Conservation (phyloP, 2,113 vertebrate genomes). For the zebrafish (Danio rerio) region DNA sequence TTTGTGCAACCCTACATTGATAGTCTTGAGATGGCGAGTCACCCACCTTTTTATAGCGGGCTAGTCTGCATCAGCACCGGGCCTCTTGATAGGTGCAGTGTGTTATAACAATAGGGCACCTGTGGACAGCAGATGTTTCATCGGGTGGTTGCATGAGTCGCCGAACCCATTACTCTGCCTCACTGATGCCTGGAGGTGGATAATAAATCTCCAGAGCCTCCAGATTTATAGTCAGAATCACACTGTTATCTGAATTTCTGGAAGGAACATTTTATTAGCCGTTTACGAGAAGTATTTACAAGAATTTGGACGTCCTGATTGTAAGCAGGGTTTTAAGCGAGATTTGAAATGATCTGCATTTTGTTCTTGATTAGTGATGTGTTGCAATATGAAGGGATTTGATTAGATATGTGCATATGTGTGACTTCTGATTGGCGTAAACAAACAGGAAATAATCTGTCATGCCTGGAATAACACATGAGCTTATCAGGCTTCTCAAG, state of each 20-base stretch:
- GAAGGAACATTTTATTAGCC: neutral
- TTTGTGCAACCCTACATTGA: too few relatives aligned
- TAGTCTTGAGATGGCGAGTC: neutral
- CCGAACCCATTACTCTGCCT: conserved; percentile 20
- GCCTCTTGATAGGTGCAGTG: neutral
- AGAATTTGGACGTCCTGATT: neutral
- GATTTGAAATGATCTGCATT: conserved; percentile 15
- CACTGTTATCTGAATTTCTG: neutral
- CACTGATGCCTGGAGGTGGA: neutral
- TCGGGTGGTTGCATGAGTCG: conserved; percentile 4
- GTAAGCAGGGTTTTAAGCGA: neutral
- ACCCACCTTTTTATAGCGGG: neutral
- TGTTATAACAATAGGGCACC: conserved; percentile 16
- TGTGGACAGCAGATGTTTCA: conserved; percentile 32
- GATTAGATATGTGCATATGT: conserved; percentile 19
- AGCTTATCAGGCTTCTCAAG: conserved; percentile 48
- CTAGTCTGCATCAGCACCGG: neutral
- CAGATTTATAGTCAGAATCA: conserved; percentile 7
- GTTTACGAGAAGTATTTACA: neutral
- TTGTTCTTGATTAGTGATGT: conserved; percentile 11
- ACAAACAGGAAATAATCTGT: conserved; percentile 34
- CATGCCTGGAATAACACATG: conserved; percentile 25
- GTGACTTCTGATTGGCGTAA: neutral
- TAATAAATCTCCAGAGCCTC: neutral
- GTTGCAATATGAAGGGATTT: conserved; percentile 1